These are phyloP conservation scores for Mnemiopsis leidyi DNA, from an alignment of 37 sponge, comb jelly and placozoan species.

Conservation along the genomic window DNA sequence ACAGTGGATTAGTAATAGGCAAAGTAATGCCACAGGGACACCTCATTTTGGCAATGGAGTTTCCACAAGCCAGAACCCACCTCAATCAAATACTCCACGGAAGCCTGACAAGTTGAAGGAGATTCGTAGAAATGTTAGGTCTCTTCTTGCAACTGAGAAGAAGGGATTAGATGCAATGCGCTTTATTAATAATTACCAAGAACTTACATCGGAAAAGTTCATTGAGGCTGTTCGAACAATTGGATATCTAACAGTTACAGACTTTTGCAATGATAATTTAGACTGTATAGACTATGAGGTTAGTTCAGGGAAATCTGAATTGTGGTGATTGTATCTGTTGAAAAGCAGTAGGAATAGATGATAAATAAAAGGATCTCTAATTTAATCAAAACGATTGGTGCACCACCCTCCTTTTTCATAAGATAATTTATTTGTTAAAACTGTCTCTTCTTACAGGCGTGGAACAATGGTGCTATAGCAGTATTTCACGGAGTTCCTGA, in stretches of 20 bases:
- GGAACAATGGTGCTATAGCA: background rate
- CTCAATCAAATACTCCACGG: background rate
- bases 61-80: no score
- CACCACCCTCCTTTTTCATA: no score
- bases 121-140: background rate
- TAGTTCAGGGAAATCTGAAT: background rate
- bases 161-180: constrained; percentile 56
- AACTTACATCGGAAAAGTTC: background rate
- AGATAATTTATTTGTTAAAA: background rate
- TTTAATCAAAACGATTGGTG: no score
- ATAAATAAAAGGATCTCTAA: no score
- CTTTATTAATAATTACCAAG: constrained; percentile 25
- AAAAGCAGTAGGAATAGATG: background rate
- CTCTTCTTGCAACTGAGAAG: constrained; percentile 49
- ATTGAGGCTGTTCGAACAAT: background rate
- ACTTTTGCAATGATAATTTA: constrained; percentile 24
- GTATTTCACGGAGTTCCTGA: constrained; percentile 57
- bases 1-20: background rate
- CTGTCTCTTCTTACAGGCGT: background rate
- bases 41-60: background rate
- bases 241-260: constrained; percentile 30
- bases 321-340: background rate
- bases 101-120: background rate
- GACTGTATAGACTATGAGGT: constrained; percentile 53
- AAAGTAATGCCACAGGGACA: background rate